Conservation (phyloP, 2,797 vertebrate species). For the Linurgus olivaceus region DNA sequence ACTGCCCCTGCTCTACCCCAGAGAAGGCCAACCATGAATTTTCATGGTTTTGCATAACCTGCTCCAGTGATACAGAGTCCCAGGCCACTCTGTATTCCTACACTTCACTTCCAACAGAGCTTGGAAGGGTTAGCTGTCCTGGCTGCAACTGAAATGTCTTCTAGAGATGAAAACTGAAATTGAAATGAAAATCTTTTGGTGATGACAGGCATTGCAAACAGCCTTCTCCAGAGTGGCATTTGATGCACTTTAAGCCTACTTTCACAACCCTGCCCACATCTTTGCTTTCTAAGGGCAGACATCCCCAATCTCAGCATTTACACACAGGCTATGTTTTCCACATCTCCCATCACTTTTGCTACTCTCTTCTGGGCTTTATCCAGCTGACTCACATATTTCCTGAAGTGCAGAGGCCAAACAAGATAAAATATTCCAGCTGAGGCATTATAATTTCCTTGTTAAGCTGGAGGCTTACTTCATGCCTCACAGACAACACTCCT, state of each 20-base stretch:
- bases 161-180: neutral
- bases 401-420: slow-evolving; percentile 3
- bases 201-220: neutral
- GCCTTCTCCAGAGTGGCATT: neutral
- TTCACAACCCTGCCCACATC: neutral
- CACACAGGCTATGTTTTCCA: neutral
- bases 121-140: neutral
- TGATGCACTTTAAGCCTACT: neutral
- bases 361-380: neutral
- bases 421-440: slow-evolving; percentile 56
- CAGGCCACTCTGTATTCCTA: neutral
- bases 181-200: neutral
- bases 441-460: slow-evolving; percentile 30
- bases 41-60: neutral
- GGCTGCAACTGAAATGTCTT: neutral
- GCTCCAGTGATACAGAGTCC: neutral
- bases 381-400: neutral
- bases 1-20: neutral
- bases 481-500: neutral
- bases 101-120: neutral
- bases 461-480: slow-evolving; percentile 27
- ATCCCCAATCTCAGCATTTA: neutral
- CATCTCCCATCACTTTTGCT: neutral
- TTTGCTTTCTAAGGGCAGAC: neutral
- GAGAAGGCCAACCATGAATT: neutral